Conservation (phyloP, 2,888 invertebrate species). For the Oscheius sp. region DNA sequence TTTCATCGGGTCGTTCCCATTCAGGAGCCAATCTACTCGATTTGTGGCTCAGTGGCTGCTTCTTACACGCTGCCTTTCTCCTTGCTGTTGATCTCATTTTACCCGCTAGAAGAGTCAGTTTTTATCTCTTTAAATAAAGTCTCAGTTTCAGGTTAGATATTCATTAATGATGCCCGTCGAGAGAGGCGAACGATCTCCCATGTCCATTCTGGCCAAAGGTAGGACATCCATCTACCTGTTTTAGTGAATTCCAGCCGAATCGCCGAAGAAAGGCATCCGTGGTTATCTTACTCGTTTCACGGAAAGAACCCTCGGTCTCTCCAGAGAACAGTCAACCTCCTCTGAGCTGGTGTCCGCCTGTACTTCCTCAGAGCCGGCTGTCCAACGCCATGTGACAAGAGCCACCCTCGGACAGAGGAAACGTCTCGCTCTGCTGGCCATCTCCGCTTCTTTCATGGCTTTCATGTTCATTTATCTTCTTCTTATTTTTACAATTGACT, state of each 20-base stretch:
- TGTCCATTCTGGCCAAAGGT: conserved; percentile 51
- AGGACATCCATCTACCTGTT: conserved; percentile 15
- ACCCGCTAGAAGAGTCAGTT: conserved; percentile 50
- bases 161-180: conserved; percentile 59
- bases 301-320: conserved; percentile 21
- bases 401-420: conserved; percentile 67
- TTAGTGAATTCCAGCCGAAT: conserved; percentile 6
- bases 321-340: conserved; percentile 27
- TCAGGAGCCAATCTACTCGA: conserved; percentile 64
- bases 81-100: conserved; percentile 57
- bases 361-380: conserved; percentile 44
- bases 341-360: conserved; percentile 31
- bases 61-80: conserved; percentile 62
- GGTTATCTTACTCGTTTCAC: conserved; percentile 3
- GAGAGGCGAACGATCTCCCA: conserved; percentile 40
- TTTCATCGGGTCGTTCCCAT: conserved; percentile 50
- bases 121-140: neutral
- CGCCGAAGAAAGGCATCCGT: conserved; percentile 19
- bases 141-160: conserved; percentile 47
- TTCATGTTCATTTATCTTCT: conserved; percentile 58
- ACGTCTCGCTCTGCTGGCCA: conserved; percentile 56
- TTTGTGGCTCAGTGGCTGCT: conserved; percentile 68
- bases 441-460: conserved; percentile 54
- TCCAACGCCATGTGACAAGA: conserved; percentile 61
- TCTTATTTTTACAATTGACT: conserved; percentile 24